These are phyloP conservation scores for Acrocephalus arundinaceus DNA, from an alignment of 2,113 vertebrate species.

Conservation along the genomic window DNA sequence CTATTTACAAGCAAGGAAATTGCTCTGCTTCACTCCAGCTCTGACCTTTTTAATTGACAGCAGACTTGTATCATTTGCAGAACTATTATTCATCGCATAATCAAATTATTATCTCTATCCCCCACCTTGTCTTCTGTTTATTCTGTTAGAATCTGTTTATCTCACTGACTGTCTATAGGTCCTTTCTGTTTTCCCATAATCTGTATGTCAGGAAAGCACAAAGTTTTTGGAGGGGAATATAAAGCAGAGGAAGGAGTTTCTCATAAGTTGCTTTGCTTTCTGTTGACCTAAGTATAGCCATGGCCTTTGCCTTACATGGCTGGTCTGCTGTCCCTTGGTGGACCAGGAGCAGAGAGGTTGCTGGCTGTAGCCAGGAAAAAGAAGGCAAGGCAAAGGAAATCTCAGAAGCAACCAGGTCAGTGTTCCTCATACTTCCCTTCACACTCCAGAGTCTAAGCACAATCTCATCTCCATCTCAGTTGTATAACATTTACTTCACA, in stretches of 20 bases:
- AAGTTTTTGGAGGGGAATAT: neutral
- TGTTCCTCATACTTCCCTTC: neutral
- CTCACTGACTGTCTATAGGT: neutral
- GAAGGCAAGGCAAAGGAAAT: neutral
- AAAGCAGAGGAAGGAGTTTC: neutral
- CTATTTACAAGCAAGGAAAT: neutral
- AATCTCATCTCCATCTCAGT: neutral
- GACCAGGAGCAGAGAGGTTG: neutral
- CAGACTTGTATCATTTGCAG: neutral
- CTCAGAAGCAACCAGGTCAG: neutral
- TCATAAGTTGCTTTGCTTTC: neutral
- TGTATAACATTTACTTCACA: neutral
- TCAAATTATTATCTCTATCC: neutral
- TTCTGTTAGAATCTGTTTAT: neutral
- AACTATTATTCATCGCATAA: neutral
- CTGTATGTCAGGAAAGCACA: neutral
- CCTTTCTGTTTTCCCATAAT: neutral
- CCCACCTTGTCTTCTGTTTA: neutral
- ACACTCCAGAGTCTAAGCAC: neutral
- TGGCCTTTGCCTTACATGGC: neutral
- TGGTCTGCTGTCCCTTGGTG: neutral
- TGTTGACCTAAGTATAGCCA: neutral
- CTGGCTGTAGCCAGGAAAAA: neutral
- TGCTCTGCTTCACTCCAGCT: neutral
- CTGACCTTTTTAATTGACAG: neutral